Evolutionary conservation across 92 coral and sea anemone species (phyloP).

Genomic region (Desmophyllum pertusum): DNA sequence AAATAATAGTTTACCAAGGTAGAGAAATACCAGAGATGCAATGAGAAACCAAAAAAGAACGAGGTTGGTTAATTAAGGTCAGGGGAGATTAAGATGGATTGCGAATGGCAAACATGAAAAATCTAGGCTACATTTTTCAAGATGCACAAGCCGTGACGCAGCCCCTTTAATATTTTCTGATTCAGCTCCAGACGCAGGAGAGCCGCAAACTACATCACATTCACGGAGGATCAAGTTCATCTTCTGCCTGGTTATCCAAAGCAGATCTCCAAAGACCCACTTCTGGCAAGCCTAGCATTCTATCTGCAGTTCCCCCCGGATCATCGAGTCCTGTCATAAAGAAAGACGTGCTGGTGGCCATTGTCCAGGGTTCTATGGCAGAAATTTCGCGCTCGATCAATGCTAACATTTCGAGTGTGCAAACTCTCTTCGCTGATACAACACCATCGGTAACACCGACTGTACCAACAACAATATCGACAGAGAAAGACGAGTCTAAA

Average conservation of each 20-base stretch:
- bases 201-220: conserved; percentile 13
- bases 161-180: background rate
- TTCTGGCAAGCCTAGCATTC: conserved; percentile 39
- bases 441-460: conserved; percentile 5
- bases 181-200: conserved; percentile 4
- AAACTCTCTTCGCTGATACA: conserved; percentile 2
- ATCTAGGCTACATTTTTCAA: too few relatives aligned
- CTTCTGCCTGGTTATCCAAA: conserved; percentile 51
- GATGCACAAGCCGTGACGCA: too few relatives aligned
- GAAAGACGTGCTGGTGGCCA: conserved; percentile 12
- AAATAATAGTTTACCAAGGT: too few relatives aligned
- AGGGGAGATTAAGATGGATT: too few relatives aligned
- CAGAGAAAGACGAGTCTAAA: background rate
- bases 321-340: conserved; percentile 18
- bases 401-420: conserved; percentile 29
- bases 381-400: conserved; percentile 40
- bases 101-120: too few relatives aligned
- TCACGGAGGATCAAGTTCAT: conserved; percentile 42
- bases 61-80: too few relatives aligned
- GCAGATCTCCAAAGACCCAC: conserved; percentile 9
- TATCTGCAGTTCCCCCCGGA: conserved; percentile 54
- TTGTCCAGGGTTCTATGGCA: conserved; percentile 15
- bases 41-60: too few relatives aligned
- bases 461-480: background rate
- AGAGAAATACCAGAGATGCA: too few relatives aligned